These are phyloP conservation scores for Thermophis baileyi DNA, from an alignment of 2,113 vertebrate species.

Conservation along the genomic window DNA sequence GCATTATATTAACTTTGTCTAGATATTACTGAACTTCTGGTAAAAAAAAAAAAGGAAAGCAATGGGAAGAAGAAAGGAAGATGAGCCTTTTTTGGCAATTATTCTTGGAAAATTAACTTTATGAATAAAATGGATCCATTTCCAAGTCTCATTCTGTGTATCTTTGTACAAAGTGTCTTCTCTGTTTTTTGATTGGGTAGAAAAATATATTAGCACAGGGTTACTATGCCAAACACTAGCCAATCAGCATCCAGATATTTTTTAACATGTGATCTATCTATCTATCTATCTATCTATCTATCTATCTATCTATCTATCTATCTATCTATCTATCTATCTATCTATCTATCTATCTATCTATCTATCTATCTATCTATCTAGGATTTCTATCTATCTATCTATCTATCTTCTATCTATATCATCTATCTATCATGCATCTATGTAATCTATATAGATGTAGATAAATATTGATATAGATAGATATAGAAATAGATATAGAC, in stretches of 20 bases:
- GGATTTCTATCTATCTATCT: too few relatives aligned
- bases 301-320: too few relatives aligned
- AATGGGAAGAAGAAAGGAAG: neutral
- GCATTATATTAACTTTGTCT: slow-evolving; percentile 46
- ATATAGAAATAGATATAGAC: too few relatives aligned
- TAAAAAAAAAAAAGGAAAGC: neutral
- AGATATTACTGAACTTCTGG: neutral
- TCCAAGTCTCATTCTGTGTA: neutral
- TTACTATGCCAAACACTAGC: neutral
- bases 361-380: too few relatives aligned
- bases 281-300: neutral
- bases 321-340: too few relatives aligned
- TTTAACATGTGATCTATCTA: neutral
- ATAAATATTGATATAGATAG: too few relatives aligned
- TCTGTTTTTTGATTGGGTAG: neutral
- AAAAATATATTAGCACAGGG: accelerated
- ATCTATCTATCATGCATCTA: too few relatives aligned
- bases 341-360: too few relatives aligned
- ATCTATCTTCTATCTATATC: too few relatives aligned
- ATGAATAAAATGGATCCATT: neutral
- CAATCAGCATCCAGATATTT: slow-evolving; percentile 2
- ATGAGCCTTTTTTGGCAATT: slow-evolving; percentile 37
- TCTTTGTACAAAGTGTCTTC: slow-evolving; percentile 7
- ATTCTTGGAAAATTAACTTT: slow-evolving; percentile 23
- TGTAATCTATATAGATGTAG: too few relatives aligned